Percentiles rank a stretch among this genome's conserved stretches.
Conservation (phyloP, 1,140 invertebrate species). For the Episyrphus balteatus region DNA sequence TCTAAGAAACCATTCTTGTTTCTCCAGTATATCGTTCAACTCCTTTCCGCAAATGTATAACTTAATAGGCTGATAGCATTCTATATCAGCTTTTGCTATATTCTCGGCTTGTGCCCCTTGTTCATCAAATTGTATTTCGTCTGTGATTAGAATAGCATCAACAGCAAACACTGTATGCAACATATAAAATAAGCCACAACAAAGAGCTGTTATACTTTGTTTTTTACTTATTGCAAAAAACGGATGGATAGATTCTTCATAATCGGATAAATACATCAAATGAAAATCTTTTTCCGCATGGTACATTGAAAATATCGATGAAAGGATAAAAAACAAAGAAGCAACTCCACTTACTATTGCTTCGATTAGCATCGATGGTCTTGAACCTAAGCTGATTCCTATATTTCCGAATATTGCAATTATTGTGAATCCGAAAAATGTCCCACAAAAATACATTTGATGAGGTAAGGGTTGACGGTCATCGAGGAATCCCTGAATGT, state of each 20-base stretch:
- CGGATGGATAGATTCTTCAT: slow-evolving; percentile 5
- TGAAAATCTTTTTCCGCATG: slow-evolving; percentile 11
- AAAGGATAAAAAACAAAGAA: slow-evolving; percentile 1
- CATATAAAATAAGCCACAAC: slow-evolving; percentile 1
- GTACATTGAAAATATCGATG: slow-evolving; percentile 7
- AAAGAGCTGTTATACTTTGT: slow-evolving; percentile 1
- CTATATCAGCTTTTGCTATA: too few species aligned
- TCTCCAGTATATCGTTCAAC: too few species aligned
- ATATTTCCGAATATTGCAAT: slow-evolving; percentile 1
- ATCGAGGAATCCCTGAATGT: slow-evolving; percentile 1
- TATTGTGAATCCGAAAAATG: slow-evolving; percentile 4
- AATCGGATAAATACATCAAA: slow-evolving; percentile 10
- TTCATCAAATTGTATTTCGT: too few species aligned
- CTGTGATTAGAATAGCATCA: too few species aligned
- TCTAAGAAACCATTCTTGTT: too few species aligned
- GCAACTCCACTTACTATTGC: slow-evolving; percentile 33
- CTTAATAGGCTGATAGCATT: too few species aligned
- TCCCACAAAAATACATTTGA: slow-evolving; percentile 8
- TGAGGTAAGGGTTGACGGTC: slow-evolving; percentile 2
- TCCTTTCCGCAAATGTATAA: too few species aligned
- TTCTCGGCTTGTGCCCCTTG: too few species aligned
- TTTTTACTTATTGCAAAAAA: slow-evolving; percentile 4
- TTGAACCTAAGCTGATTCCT: neutral
- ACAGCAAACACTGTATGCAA: neutral
- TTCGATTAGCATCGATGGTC: slow-evolving; percentile 14